A percentile compares a stretch with the other conserved stretches of the same genome.
These are phyloP conservation scores for Lypha dubia DNA, from an alignment of 2,888 invertebrate species.

Conservation along the genomic window DNA sequence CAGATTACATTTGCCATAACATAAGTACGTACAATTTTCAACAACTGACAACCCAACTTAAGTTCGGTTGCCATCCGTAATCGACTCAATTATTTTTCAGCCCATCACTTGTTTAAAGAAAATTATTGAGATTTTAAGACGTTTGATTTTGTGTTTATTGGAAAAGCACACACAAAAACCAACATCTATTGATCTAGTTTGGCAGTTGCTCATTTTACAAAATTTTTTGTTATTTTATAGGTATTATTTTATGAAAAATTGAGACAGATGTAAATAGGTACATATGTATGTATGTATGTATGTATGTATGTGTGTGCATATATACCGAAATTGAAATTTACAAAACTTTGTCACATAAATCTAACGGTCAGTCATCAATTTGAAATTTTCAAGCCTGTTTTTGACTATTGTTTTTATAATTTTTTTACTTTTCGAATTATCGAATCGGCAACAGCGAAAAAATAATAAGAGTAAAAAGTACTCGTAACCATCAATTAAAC, in stretches of 20 bases:
- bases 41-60: no score
- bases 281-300: not conserved
- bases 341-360: conserved; percentile 46
- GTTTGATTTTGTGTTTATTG: no score
- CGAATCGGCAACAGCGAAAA: conserved; percentile 50
- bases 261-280: not conserved
- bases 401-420: not conserved
- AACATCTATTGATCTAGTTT: not conserved
- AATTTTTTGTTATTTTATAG: no score
- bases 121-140: no score
- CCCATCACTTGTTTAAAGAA: no score
- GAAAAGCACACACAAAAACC: no score
- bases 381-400: conserved; percentile 19
- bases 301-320: conserved; percentile 2
- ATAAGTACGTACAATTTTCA: no score
- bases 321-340: conserved; percentile 15
- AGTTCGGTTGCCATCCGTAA: no score
- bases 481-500: conserved; percentile 27
- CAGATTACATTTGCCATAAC: no score
- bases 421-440: conserved; percentile 20
- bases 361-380: conserved; percentile 57
- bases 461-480: conserved; percentile 33
- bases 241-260: no score
- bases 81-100: no score
- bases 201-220: no score